A percentile compares a stretch with the other conserved stretches of the same genome.
phyloP scores from a whole-genome alignment of 2,888 invertebrate species.

The Minunthozetes semirufus region DNA sequence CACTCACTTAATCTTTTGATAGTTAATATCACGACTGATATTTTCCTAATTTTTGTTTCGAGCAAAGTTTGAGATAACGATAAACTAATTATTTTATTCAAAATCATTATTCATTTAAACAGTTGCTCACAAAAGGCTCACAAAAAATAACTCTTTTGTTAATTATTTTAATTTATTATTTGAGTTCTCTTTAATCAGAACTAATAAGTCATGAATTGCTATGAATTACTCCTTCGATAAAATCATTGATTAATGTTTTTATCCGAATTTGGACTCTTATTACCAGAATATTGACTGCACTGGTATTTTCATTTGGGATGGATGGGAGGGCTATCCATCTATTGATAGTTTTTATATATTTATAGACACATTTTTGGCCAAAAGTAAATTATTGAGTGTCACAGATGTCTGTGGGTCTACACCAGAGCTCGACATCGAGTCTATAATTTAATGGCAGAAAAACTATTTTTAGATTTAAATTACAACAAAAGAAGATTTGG shows the following conservation, averaged over 20 bases:
- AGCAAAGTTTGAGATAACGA: neutral
- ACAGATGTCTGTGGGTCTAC: conserved; percentile 6
- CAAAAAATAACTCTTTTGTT: too few relatives aligned
- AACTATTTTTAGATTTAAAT: conserved; percentile 28
- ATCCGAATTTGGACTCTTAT: neutral
- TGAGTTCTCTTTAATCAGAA: neutral
- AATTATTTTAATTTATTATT: neutral
- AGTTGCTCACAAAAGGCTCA: too few relatives aligned
- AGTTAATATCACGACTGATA: neutral
- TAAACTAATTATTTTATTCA: neutral
- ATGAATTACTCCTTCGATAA: neutral
- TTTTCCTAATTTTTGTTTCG: neutral
- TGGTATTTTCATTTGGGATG: neutral
- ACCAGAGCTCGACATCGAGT: neutral
- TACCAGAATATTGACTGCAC: neutral
- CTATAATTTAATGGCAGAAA: conserved; percentile 25
- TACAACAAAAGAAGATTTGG: conserved; percentile 29
- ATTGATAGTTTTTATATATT: neutral
- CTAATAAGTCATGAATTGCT: conserved; percentile 6
- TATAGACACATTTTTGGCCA: conserved; percentile 11
- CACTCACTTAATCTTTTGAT: neutral
- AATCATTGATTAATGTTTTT: neutral
- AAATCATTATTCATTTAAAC: too few relatives aligned
- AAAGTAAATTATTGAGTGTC: conserved; percentile 26
- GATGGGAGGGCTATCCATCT: too few relatives aligned